Base-by-base conservation (phyloP, 2,797 vertebrate genomes). In the Cercopithecus hamlyni region DNA sequence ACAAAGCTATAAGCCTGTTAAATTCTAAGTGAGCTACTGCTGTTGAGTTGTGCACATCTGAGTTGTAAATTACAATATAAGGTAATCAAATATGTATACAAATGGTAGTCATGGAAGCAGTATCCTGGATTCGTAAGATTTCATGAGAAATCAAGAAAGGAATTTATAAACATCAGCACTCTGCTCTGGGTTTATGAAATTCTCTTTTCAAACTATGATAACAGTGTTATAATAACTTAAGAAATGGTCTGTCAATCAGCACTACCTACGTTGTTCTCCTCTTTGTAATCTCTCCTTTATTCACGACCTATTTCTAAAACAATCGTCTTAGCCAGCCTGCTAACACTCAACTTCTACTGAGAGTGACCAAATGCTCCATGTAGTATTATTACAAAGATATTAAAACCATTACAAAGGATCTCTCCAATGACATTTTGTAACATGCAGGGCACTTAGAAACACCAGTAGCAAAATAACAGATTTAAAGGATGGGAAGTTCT, bases 1-100 rank as follows among this genome's bases (percentile, higher is more conserved):
- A 98, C 97, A 98, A 98, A 99, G 98, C 98, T 98, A 98, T 99
- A 99, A 99, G 98, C 98, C 98, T 98, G 96, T 97, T 98, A 97
- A 98, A 98, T 98, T 98, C 98, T 97, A 98, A 98, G 98, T 97
- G 98, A 98, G 96, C 98, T 97, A 97, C 96, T 95, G 96, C 97
- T 97, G 94, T 98, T 98, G 97, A 96, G 97, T 97, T 98, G 98
- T 98, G 97, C 55, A 57, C 97, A 98, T 98, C 98, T 98, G 81
- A 97, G 82, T 96, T 96, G 97, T 98, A 98, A 98, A 98, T 99
- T 99, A 98, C 94, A 98, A 93, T 97, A 97, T 73, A 97, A 96
- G 96, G 52, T 98, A 98, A 99, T 98, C 98, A 98, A 98, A 98
- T 98, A 98, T 52, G 36, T 97, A 98, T 97, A 97, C 98, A 98